Evolutionary conservation across 2,888 invertebrate species (phyloP).

Genomic region (Melanostoma scalare): DNA sequence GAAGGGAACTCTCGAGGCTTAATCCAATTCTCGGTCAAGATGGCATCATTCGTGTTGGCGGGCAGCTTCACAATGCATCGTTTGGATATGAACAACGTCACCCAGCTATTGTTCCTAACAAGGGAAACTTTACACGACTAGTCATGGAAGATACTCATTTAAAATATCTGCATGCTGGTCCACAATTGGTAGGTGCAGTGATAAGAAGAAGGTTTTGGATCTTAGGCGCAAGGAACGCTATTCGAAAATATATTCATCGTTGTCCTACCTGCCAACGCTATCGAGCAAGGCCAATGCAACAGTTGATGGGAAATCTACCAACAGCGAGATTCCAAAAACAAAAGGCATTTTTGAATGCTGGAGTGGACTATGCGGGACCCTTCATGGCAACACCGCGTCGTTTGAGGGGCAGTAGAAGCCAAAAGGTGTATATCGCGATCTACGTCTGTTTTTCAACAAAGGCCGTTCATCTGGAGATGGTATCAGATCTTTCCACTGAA

Average conservation of each 20-base stretch:
- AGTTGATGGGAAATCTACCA: conserved; percentile 38
- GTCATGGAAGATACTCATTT: conserved; percentile 12
- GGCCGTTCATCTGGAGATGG: conserved; percentile 30
- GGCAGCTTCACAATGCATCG: too few species aligned
- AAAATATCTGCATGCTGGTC: conserved; percentile 32
- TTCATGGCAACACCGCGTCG: conserved; percentile 7
- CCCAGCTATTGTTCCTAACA: too few species aligned
- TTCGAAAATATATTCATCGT: background rate
- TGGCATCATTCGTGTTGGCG: background rate
- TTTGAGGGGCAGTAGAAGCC: conserved; percentile 36
- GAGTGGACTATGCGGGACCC: conserved; percentile 6
- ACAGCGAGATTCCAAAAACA: background rate
- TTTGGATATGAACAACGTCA: too few species aligned
- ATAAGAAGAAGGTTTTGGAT: conserved; percentile 44
- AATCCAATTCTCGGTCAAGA: conserved; percentile 4
- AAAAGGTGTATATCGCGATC: conserved; percentile 38
- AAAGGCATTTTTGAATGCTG: too few species aligned
- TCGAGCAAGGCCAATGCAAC: background rate
- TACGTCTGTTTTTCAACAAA: conserved; percentile 12
- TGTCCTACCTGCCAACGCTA: conserved; percentile 26
- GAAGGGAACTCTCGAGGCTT: background rate
- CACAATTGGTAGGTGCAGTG: conserved; percentile 27
- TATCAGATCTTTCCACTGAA: conserved; percentile 20
- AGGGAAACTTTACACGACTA: too few species aligned
- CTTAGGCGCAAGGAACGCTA: conserved; percentile 17